A percentile compares a stretch with the other conserved stretches of the same genome.
These are phyloP conservation scores for Malacoraja senta DNA, from an alignment of 2,797 vertebrate species.

Conservation along the genomic window DNA sequence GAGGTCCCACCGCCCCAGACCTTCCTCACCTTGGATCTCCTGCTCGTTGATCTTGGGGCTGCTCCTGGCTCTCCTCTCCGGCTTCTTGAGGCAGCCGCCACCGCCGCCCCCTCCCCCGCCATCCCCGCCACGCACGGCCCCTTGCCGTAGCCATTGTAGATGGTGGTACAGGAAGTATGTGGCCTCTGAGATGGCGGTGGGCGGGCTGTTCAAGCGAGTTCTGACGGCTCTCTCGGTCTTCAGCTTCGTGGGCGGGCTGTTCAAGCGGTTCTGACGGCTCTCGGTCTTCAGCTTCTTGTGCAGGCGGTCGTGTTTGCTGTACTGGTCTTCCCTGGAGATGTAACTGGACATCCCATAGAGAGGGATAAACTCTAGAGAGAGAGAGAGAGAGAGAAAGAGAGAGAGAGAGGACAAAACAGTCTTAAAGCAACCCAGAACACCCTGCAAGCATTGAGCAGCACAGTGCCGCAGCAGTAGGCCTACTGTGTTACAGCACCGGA, in stretches of 20 bases:
- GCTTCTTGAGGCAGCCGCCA: conserved; percentile 74
- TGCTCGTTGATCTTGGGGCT: conserved; percentile 83
- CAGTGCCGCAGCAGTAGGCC: too few species aligned
- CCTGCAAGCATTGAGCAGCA: too few species aligned
- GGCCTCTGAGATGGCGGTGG: conserved; percentile 77
- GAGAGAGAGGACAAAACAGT: not conserved
- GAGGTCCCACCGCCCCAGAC: too few species aligned
- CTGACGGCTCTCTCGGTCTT: conserved; percentile 77
- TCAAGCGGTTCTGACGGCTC: conserved; percentile 80
- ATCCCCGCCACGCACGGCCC: conserved; percentile 52
- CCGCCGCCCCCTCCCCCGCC: conserved; percentile 58
- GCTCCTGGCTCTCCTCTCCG: conserved; percentile 76
- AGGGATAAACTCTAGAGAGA: conserved; percentile 78
- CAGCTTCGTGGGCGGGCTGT: conserved; percentile 84
- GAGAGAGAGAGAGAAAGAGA: not conserved
- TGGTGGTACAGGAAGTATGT: conserved; percentile 61
- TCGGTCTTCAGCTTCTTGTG: conserved; percentile 90
- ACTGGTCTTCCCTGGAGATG: conserved; percentile 83
- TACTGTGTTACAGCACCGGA: too few species aligned
- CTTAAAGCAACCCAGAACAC: too few species aligned
- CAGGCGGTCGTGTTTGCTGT: conserved; percentile 67
- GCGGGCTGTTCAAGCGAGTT: conserved; percentile 88
- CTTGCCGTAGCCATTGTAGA: conserved; percentile 84
- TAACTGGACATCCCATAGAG: conserved; percentile 91
- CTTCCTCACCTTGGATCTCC: conserved; percentile 73